These are phyloP conservation scores for Brienomyrus brachyistius DNA, from an alignment of 2,113 vertebrate genomes.

Conservation along the genomic window DNA sequence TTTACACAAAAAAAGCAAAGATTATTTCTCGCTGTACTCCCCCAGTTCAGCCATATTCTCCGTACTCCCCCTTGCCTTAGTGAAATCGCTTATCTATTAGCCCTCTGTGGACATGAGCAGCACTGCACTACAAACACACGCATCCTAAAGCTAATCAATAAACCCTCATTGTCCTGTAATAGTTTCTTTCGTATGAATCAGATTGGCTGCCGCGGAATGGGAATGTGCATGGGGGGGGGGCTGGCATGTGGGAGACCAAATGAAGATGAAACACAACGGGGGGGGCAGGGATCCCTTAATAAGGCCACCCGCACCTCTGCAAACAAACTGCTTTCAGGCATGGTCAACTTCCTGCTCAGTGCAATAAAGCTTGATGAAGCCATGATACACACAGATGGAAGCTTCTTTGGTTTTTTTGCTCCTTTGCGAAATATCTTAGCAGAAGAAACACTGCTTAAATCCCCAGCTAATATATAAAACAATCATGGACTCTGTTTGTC, in stretches of 20 bases:
- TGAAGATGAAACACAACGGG: slow-evolving; percentile 78
- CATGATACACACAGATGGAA: slow-evolving; percentile 81
- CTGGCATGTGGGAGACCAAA: slow-evolving; percentile 71
- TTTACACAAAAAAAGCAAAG: slow-evolving; percentile 71
- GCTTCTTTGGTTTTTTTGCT: slow-evolving; percentile 79
- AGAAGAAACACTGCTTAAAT: slow-evolving; percentile 33
- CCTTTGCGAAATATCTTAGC: slow-evolving; percentile 82
- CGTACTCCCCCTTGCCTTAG: slow-evolving; percentile 79
- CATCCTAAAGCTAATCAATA: slow-evolving; percentile 86
- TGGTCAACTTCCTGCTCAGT: slow-evolving; percentile 82
- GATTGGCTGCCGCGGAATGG: slow-evolving; percentile 71
- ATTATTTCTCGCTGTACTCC: slow-evolving; percentile 71
- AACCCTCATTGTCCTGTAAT: slow-evolving; percentile 90
- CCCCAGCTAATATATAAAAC: slow-evolving; percentile 1
- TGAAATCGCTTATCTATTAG: slow-evolving; percentile 85
- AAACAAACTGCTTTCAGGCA: slow-evolving; percentile 78
- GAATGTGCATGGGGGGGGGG: slow-evolving; percentile 54
- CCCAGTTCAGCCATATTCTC: slow-evolving; percentile 49
- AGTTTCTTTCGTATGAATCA: slow-evolving; percentile 90
- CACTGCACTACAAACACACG: slow-evolving; percentile 74
- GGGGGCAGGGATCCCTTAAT: slow-evolving; percentile 81
- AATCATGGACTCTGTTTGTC: background rate
- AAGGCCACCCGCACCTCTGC: slow-evolving; percentile 58
- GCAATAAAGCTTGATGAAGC: slow-evolving; percentile 75
- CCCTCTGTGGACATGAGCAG: slow-evolving; percentile 78